Evolutionary conservation across 2,888 invertebrate species (phyloP), one percentile per base, ranked within the genome.

Genomic region (Acleris laterana): DNA sequence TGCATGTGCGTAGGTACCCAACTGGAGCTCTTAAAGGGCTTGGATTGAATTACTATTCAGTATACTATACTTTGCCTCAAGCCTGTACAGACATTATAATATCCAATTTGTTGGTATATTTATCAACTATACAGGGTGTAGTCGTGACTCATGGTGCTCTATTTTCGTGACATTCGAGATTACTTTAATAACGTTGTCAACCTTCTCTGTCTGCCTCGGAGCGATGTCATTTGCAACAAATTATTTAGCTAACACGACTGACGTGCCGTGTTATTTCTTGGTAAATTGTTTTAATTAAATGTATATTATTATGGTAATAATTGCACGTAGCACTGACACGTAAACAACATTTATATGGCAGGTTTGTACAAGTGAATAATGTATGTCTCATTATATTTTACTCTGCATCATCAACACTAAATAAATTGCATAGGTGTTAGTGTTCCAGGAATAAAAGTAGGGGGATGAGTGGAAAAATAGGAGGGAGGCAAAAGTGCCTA

Each of bases 121-220:
- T 17, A 46, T 48, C 68, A 68, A 62, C 64, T 67, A 51, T 65
- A 70, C 71, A 69, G 69, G 55, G 66, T 60, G 70, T 64, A 66
- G 71, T 80, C 83, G 82, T 84, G 85, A 84, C 70, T 81, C 78
- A 77, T 75, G 78, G 62, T 73, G 84, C 73, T 77, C 81, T 72
- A 75, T 76, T 82, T 85, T 73, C 83, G 82, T 83, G 82, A 80
- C 80, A 77, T 77, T 74, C 74, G 64, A 77, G 76, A 83, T 83
- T 82, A 74, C 74, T 78, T 78, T 83, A 85, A 85, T 85, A 81
- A 80, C 74, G 75, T 79, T 77, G 80, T 81, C 82, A 78, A 72
- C 80, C 77, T 79, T 78, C 75, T 71, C 72, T 69, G 68, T 66
- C 63, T 59, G 49, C 70, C 70, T 69, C 50, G 55, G 52, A 69